Percentiles rank a stretch among this genome's conserved stretches.
phyloP scores from a whole-genome alignment of 2,888 invertebrate species.

The Crossocerus cetratus region DNA sequence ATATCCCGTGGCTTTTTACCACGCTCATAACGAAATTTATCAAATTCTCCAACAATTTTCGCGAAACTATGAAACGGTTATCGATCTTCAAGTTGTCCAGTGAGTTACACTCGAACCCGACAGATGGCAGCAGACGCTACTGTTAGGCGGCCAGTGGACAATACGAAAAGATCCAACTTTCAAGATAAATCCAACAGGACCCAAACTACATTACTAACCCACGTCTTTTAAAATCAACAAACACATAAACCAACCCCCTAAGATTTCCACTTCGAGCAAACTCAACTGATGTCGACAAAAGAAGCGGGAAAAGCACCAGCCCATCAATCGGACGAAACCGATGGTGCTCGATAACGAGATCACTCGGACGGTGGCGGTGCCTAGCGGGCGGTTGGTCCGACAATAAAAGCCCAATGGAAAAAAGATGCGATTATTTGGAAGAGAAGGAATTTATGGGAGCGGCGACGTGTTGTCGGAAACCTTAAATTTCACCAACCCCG shows the following conservation, averaged over 20 bases:
- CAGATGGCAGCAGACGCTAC: neutral
- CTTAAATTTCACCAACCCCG: conserved; percentile 71
- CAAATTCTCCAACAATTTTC: too few species aligned
- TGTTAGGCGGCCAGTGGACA: too few species aligned
- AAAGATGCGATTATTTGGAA: conserved; percentile 54
- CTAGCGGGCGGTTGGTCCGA: conserved; percentile 27
- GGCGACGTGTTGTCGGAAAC: conserved; percentile 72
- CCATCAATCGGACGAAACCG: too few species aligned
- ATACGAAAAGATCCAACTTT: too few species aligned
- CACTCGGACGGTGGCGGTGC: conserved; percentile 2
- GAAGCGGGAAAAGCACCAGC: too few species aligned
- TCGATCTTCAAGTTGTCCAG: neutral
- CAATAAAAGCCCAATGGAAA: conserved; percentile 28
- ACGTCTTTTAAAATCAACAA: too few species aligned
- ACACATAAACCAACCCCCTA: too few species aligned
- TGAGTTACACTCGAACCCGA: neutral
- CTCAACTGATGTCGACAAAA: too few species aligned
- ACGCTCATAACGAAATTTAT: too few species aligned
- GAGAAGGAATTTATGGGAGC: conserved; percentile 69
- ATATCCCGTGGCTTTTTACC: neutral
- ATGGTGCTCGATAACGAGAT: neutral
- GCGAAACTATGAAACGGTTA: neutral
- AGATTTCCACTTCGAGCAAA: too few species aligned
- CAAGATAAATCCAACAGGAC: too few species aligned
- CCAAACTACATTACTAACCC: too few species aligned